phyloP scores from a whole-genome alignment of 2,113 vertebrate species.

The Pseudolaguvia tuberculata region DNA sequence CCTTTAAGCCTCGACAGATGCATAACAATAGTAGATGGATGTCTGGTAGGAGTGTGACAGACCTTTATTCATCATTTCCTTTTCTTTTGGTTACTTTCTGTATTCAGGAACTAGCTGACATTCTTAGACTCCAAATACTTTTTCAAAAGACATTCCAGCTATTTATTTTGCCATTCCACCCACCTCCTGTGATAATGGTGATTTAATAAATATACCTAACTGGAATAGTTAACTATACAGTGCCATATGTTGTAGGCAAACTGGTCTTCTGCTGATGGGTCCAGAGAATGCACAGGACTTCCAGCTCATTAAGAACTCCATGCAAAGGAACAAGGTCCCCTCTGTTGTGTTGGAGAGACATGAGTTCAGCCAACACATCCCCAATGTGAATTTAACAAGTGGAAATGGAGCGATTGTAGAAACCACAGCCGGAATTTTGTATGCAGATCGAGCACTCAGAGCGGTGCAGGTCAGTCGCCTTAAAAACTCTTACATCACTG shows the following conservation, averaged over 20 bases:
- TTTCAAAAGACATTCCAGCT: constrained; percentile 6
- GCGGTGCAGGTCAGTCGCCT: constrained; percentile 74
- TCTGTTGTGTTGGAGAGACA: constrained; percentile 55
- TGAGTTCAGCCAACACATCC: constrained; percentile 68
- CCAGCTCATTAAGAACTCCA: constrained; percentile 57
- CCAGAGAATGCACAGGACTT: constrained; percentile 58
- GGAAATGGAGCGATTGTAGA: constrained; percentile 77
- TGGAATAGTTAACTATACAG: constrained; percentile 11
- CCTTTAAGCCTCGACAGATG: constrained; percentile 37
- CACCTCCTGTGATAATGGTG: constrained; percentile 16
- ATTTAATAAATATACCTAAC: constrained; percentile 13
- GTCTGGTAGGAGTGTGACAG: constrained; percentile 43
- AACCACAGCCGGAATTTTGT: constrained; percentile 74
- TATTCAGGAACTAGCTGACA: background rate
- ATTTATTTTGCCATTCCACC: too few relatives aligned
- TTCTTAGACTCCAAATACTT: constrained; percentile 10
- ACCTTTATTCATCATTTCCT: constrained; percentile 39
- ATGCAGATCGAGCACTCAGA: constrained; percentile 76
- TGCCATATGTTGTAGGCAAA: constrained; percentile 60
- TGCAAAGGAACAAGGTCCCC: constrained; percentile 63
- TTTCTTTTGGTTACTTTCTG: background rate
- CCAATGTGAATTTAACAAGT: constrained; percentile 60
- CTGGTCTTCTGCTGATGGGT: constrained; percentile 78
- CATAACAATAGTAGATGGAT: constrained; percentile 54
- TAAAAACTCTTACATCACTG: background rate